Evolutionary conservation across 2,113 vertebrate species (phyloP).

Genomic region (Synodontis membranacea): DNA sequence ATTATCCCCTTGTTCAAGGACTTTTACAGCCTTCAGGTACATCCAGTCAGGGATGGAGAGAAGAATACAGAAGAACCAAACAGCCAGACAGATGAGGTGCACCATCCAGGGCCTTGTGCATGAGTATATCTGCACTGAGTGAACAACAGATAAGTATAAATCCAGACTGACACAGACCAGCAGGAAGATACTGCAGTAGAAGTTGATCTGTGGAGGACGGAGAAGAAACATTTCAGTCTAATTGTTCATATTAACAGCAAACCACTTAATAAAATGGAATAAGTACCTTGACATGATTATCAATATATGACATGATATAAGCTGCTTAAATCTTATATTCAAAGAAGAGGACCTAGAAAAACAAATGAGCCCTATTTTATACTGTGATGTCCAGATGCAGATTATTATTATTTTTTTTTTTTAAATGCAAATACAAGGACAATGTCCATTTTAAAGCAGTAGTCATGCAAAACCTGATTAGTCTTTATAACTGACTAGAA

Average conservation of each 20-base stretch:
- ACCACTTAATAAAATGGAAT: not conserved
- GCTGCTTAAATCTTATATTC: not conserved
- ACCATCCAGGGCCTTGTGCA: constrained; percentile 63
- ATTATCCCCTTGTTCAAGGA: constrained; percentile 50
- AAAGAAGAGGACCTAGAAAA: not conserved
- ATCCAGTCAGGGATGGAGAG: constrained; percentile 80
- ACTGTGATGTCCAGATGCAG: no score
- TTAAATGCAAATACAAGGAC: no score
- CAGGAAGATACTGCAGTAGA: constrained; percentile 86
- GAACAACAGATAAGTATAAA: constrained; percentile 83
- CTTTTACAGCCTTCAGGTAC: constrained; percentile 52
- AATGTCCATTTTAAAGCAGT: no score
- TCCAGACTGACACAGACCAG: constrained; percentile 86
- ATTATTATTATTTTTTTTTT: no score
- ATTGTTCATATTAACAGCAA: not conserved
- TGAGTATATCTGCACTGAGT: constrained; percentile 82
- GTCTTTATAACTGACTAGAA: no score
- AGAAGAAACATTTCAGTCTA: not conserved
- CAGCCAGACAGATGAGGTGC: constrained; percentile 68
- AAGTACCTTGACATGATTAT: not conserved
- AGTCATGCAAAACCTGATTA: no score
- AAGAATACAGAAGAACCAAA: constrained; percentile 79
- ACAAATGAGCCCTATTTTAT: no score
- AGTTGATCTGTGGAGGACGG: constrained; percentile 73
- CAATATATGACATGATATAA: not conserved